Conservation (phyloP, 2,113 vertebrate species). For the Ctenomys sociabilis region DNA sequence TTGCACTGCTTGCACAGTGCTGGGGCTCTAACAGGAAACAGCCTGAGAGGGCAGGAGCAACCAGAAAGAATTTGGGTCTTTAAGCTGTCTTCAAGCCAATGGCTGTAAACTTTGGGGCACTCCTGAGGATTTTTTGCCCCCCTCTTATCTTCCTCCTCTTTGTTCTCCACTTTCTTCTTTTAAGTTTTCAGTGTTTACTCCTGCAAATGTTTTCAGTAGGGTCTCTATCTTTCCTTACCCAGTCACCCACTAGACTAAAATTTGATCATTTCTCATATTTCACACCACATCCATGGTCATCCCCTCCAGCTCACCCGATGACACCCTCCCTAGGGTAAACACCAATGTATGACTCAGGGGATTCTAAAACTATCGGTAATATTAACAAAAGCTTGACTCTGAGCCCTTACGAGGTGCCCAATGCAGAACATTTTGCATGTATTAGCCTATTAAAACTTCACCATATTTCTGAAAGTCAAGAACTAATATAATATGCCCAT, state of each 20-base stretch:
- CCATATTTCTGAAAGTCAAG: neutral
- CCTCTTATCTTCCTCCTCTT: neutral
- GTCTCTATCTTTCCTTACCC: conserved; percentile 1
- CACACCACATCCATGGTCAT: neutral
- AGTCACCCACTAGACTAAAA: neutral
- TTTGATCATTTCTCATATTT: neutral
- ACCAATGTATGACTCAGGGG: neutral
- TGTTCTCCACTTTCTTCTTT: neutral
- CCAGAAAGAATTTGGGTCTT: neutral
- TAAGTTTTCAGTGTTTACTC: neutral
- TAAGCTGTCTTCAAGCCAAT: neutral
- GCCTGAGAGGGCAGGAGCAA: neutral
- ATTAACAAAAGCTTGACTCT: neutral
- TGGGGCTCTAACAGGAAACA: neutral
- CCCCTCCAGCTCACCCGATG: neutral
- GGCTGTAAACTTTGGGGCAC: neutral
- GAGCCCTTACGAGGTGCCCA: neutral
- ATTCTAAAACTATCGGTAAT: neutral
- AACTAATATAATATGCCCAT: neutral
- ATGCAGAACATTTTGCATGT: neutral
- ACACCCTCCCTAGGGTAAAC: neutral
- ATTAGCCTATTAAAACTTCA: neutral
- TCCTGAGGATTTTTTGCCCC: neutral
- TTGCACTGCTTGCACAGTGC: neutral
- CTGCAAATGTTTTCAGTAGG: neutral